Conservation (phyloP, 30 jellyfish, hydroid and myxozoan genomes). For the Mastigias papua region DNA sequence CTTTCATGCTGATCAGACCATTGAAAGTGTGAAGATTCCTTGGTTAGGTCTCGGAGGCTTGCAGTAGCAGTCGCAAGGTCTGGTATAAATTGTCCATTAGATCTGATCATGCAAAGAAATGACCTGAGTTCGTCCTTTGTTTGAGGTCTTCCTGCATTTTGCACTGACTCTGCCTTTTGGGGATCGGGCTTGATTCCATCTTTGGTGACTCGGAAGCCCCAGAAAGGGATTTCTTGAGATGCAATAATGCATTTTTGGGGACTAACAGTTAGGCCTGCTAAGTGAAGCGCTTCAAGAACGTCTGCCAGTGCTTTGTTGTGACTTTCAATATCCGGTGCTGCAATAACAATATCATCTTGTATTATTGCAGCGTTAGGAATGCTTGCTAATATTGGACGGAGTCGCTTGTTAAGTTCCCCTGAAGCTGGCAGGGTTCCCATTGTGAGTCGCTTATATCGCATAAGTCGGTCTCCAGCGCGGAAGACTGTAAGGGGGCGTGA, state of each 20-base stretch:
- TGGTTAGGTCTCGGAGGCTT: background rate
- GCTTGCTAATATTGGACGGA: conserved; percentile 47
- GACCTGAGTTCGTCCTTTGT: background rate
- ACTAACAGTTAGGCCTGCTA: background rate
- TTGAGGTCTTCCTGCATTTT: background rate
- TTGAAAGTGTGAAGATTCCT: background rate
- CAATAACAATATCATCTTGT: background rate
- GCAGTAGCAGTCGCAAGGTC: background rate
- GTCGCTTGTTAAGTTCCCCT: conserved; percentile 71
- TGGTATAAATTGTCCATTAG: background rate
- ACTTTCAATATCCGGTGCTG: background rate
- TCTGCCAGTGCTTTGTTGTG: background rate
- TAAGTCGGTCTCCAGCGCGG: conserved; percentile 37
- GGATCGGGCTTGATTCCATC: background rate
- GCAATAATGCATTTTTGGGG: background rate
- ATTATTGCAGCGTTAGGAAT: background rate
- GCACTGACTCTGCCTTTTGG: background rate
- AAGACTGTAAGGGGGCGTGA: conserved; percentile 41
- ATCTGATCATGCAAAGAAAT: background rate
- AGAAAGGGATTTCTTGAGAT: background rate
- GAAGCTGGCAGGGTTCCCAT: conserved; percentile 70
- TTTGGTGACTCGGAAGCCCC: background rate
- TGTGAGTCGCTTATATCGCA: conserved; percentile 64
- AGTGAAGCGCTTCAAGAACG: background rate
- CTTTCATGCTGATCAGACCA: background rate